Base-by-base conservation (phyloP, 2,888 invertebrate species). In the Microplitis deprimator region DNA sequence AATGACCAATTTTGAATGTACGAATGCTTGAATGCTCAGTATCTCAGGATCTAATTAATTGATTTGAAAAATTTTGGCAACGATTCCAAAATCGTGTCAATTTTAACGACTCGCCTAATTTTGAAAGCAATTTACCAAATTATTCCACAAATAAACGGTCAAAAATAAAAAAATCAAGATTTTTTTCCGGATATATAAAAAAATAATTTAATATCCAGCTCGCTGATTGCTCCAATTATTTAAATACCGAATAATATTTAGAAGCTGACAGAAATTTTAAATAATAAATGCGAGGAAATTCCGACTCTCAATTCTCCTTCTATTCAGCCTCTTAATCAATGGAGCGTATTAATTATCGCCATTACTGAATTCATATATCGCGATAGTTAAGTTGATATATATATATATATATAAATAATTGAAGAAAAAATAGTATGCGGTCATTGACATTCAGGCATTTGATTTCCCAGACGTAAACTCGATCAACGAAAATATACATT, bases 381-480 rank as follows among this genome's bases (percentile, higher is more conserved):
- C 5, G 8, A 50, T 50, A 50, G 13, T 50, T 13, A 50, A 50
- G 50, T 64, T 64, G 16, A 64, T 17, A 62, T 17, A 62, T 62
- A 62, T 17, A 62, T 17, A 62, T 62, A 62, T 5, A 62, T 10
- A n/a, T 50, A 71, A 39, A 38, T 38, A 61, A 39, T 6, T 17
- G n/a, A 40, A 29, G n/a, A 64, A 72, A 72, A 62, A 17, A 17
- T 40, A n/a, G n/a, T 59, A 1, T 6, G 8, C 17, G 40, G 16
- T 20, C 60, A 62, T 38, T 29, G 16, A 72, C 8, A 20, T 13
- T 64, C 41, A 39, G 39, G 40, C 13, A 72, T 64, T 72, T 64
- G 64, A 64, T 72, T 72, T 64, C 59, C 64, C 72, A 72, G 72
- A 72, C 72, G 72, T 62, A 40, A 61, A 62, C 39, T 61, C 60